Base-by-base conservation (phyloP, 2,113 vertebrate species). In the Pluvianellus socialis region DNA sequence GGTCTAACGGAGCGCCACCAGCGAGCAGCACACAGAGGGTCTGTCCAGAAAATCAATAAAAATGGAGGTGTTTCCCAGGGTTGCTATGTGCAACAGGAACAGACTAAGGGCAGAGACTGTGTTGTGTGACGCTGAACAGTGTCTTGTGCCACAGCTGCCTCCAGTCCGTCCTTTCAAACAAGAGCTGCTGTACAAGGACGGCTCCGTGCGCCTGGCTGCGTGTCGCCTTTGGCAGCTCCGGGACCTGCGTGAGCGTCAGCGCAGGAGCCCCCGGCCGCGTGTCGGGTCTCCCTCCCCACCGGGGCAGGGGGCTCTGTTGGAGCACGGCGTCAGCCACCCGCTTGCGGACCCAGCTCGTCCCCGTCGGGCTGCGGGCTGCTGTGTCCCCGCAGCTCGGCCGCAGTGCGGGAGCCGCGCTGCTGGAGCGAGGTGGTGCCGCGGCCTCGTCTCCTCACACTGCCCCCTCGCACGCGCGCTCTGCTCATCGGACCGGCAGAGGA, bases 11-110 rank as follows among this genome's bases (percentile, higher is more conserved):
- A 10, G 66, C 73, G 63, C 44, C 32, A 6, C 3, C 7, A 6
- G 50, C 3, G 4, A 52, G 65, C 26, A 3, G 4, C 1, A 2
- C 4, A 11, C 2, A 2, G 15, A 21, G 65, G 38, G 19, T 32
- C 26, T 27, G 61, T 14, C 40, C 47, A 32, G n/a, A 49, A 42
- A 50, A 40, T 19, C 14, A 27, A 40, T 53, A 35, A 23, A 47
- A 38, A 18, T 3, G 0, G 21, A 32, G 40, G 23, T 30, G 52
- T 68, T 79, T 61, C 45, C 24, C 17, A 10, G 18, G 28, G n/a
- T 47, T 28, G 5, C 70, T 23, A 0, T 5, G 21, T 19, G 2
- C 6, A 3, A 11, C 28, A 21, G 63, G 68, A 40, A 10, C 1
- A 4, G n/a, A n/a, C 38, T 16, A 6, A 15, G 19, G 58, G 66